Evolutionary conservation across 2,888 invertebrate species (phyloP), one percentile per base, ranked within the genome.

Genomic region (Campoplex capitator): DNA sequence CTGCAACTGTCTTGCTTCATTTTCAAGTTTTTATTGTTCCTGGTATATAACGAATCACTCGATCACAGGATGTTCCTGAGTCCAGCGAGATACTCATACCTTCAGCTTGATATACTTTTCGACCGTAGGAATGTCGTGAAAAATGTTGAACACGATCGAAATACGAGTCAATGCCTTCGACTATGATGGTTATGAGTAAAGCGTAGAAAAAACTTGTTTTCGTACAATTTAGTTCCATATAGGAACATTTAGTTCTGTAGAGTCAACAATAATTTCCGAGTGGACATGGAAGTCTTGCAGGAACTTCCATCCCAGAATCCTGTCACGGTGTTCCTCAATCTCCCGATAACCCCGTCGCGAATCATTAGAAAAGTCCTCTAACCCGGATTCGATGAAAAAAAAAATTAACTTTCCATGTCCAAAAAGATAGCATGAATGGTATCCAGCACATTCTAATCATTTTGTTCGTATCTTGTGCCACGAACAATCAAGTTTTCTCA

Each of bases 31-130:
- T 42, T 75, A 75, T 56, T 58, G 9, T 75, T n/a, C 35, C 18
- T 35, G 54, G 28, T 62, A 16, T 18, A 75, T 0, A 23, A 62
- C 45, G 32, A 16, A 75, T 32, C 45, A 28, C n/a, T 18, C 28
- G 51, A 67, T 6, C 42, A 58, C 62, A 13, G 48, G 68, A 84
- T 42, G 68, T 56, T 65, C 38, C 70, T 35, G 68, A 67, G 11
- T 56, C 48, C 58, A 35, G 58, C 48, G 51, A 84, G 38, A 79
- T 79, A 74, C 70, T 79, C 74, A 75, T 84, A 73, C 68, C 79
- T 84, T 84, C 42, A 38, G 62, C 73, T 84, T 38, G 68, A 74
- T 18, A 56, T 62, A 67, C 32, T 56, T 32, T 16, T 38, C 70
- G 8, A 70, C 58, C 35, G 51, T n/a, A 18, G 18, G 16, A 38